Base-by-base conservation (phyloP, 2,113 vertebrate genomes). In the Catharus bicknelli region DNA sequence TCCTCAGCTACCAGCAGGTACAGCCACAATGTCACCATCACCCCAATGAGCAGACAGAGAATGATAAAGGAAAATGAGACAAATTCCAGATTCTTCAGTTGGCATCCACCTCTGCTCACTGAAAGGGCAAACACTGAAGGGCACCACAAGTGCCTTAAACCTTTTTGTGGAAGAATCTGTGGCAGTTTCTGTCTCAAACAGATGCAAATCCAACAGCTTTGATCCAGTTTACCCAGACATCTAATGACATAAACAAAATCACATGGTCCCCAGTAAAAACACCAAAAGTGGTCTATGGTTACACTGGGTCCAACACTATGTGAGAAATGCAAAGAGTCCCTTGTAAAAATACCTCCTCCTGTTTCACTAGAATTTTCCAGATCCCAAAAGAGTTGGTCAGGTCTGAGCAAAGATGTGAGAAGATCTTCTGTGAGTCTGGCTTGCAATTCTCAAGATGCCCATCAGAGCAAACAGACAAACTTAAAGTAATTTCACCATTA, bases 261-360 rank as follows among this genome's bases (percentile, higher is more conserved):
- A 48, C 0, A 0, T 8, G 17, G 40, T 14, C 23, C 32, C 22
- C 0, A 2, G 17, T 9, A 19, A 82, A 77, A 59, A 45, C 26
- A 68, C 11, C 47, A 32, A 14, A 73, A 34, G 26, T 40, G 36
- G 40, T 83, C 53, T 63, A 0, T 29, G 11, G 54, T 61, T 66
- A 74, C 2, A 0, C 2, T 43, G 29, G 6, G 21, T 55, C 61
- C 53, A 89, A n/a, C 18, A 10, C 12, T 55, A 57, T 1, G 13
- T 1, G 11, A 87, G 75, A 87, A 88, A 89, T 16, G 23, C 61
- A 86, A 51, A 23, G 83, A 70, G 54, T 12, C 7, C 18, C 38
- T 53, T 68, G 50, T 47, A 48, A 51, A 92, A 83, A 47, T 7
- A 73, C 20, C 9, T 74, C 47, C 61, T 75, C 1, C 0, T 45